These are phyloP conservation scores for Aspidiotus rigidus DNA, from an alignment of 2,888 invertebrate genomes.

Conservation along the genomic window DNA sequence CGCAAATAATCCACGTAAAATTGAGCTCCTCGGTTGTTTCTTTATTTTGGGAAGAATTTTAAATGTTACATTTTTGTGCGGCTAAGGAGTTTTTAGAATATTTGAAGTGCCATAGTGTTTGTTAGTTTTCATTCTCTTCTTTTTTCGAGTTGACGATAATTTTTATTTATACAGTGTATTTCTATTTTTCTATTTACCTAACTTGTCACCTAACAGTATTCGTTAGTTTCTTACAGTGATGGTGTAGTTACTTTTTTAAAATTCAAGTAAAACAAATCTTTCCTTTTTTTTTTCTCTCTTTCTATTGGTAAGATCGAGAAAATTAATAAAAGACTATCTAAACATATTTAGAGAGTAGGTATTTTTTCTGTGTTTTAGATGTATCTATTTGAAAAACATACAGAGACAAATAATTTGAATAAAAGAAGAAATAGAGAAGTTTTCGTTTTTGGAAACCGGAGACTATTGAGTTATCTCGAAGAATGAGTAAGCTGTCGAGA, in stretches of 20 bases:
- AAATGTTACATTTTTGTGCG: not conserved
- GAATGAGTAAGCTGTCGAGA: too few relatives aligned
- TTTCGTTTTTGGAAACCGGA: too few relatives aligned
- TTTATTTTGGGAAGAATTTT: not conserved
- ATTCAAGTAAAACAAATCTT: too few relatives aligned
- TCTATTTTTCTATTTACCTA: not conserved
- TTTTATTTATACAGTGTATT: not conserved
- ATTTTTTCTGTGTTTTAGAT: not conserved
- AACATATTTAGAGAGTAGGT: too few relatives aligned
- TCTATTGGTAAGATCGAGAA: not conserved
- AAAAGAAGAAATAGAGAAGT: too few relatives aligned
- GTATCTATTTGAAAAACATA: too few relatives aligned
- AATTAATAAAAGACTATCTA: slow-evolving; percentile 1
- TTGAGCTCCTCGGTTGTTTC: not conserved
- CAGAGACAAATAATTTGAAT: too few relatives aligned
- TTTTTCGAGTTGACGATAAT: not conserved
- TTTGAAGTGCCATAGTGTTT: not conserved
- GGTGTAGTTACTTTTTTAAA: not conserved
- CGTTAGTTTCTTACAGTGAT: not conserved
- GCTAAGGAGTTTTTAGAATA: not conserved
- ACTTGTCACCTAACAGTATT: slow-evolving; percentile 4
- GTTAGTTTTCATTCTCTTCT: not conserved
- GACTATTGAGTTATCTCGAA: too few relatives aligned
- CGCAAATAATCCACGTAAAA: not conserved
- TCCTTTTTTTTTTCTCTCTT: not conserved